A percentile compares a stretch with the other conserved stretches of the same genome.
Conservation (phyloP, 1,140 invertebrate species). For the Magallana angulata region DNA sequence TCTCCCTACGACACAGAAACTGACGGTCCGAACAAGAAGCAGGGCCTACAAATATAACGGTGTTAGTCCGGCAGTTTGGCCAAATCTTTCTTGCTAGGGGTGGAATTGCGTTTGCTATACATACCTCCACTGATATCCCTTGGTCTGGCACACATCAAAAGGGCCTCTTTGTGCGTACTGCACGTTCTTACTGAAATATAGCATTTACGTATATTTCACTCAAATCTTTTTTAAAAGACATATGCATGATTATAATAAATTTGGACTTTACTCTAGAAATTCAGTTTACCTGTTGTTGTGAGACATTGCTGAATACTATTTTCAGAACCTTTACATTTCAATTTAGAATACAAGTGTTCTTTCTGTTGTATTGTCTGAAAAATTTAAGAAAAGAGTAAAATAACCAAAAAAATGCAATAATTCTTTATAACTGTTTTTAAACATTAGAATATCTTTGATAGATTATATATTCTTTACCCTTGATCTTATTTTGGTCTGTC, state of each 20-base stretch:
- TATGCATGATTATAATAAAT: too few species aligned
- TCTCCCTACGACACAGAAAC: slow-evolving; percentile 44
- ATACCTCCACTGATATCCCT: neutral
- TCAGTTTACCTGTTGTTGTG: neutral
- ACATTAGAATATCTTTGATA: too few species aligned
- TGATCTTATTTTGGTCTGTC: neutral
- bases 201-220: neutral
- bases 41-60: neutral
- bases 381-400: too few species aligned
- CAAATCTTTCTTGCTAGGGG: too few species aligned
- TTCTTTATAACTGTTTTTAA: too few species aligned
- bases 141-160: neutral
- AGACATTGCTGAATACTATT: neutral
- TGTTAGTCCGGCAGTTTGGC: too few species aligned
- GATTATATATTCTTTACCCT: neutral
- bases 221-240: too few species aligned
- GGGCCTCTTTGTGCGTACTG: neutral
- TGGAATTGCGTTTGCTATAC: neutral
- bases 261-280: neutral
- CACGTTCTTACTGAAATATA: neutral
- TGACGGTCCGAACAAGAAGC: slow-evolving; percentile 18
- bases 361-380: neutral
- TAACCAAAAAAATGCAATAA: too few species aligned
- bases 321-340: slow-evolving; percentile 20
- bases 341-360: neutral